Conservation (phyloP, 2,888 invertebrate species). For the Bembecia ichneumoniformis region DNA sequence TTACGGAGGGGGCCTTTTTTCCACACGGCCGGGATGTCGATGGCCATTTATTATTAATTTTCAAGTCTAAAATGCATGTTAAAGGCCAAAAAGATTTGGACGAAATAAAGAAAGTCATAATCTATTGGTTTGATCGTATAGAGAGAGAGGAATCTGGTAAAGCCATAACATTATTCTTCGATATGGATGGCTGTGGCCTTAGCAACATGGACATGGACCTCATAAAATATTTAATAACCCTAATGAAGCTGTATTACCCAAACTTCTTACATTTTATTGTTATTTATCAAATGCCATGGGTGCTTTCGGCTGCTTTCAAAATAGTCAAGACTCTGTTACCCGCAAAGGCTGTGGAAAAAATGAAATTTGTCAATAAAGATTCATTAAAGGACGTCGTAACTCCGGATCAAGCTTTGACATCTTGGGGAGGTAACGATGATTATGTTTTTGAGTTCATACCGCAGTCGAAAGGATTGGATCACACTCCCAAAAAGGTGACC, state of each 20-base stretch:
- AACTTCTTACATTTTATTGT: slow-evolving; percentile 89
- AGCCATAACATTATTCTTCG: slow-evolving; percentile 88
- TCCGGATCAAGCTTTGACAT: slow-evolving; percentile 79
- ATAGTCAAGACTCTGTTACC: slow-evolving; percentile 90
- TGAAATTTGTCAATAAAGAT: slow-evolving; percentile 86
- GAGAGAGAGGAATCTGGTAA: slow-evolving; percentile 83
- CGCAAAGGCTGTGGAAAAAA: slow-evolving; percentile 88
- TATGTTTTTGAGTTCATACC: slow-evolving; percentile 81
- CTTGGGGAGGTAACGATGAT: slow-evolving; percentile 86
- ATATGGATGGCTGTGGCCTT: slow-evolving; percentile 90
- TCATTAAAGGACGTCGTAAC: slow-evolving; percentile 81
- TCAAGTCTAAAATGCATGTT: slow-evolving; percentile 84
- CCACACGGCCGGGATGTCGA: slow-evolving; percentile 85
- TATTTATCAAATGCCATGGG: slow-evolving; percentile 95
- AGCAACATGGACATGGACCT: slow-evolving; percentile 94
- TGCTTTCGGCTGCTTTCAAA: slow-evolving; percentile 92
- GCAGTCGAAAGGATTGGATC: slow-evolving; percentile 59
- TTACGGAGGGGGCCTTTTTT: slow-evolving; percentile 84
- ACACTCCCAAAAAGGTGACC: slow-evolving; percentile 61
- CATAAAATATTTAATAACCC: slow-evolving; percentile 86
- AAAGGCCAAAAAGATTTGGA: slow-evolving; percentile 84
- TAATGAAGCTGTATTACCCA: slow-evolving; percentile 92
- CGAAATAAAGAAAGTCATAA: slow-evolving; percentile 83
- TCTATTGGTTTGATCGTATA: slow-evolving; percentile 88
- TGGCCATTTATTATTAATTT: slow-evolving; percentile 82